Percentiles rank a stretch among this genome's conserved stretches.
These are phyloP conservation scores for Oxyura jamaicensis DNA, from an alignment of 2,113 vertebrate genomes.

Conservation along the genomic window DNA sequence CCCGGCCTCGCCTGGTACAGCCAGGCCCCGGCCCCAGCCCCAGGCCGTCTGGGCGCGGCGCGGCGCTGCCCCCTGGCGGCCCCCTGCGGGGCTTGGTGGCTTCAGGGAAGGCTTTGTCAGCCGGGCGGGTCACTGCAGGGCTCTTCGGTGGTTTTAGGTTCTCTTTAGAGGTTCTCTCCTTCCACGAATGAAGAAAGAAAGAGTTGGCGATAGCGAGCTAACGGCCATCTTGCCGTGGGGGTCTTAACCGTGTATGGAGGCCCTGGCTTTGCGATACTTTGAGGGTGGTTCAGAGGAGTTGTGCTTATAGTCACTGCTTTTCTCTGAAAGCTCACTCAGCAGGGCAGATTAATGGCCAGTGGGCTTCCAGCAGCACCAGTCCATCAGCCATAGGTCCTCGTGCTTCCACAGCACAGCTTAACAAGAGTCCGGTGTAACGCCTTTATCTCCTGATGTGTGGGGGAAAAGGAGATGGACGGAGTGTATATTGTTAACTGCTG, in stretches of 20 bases:
- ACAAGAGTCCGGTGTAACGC: accelerated
- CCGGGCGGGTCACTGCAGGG: too few species aligned
- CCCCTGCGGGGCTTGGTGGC: neutral
- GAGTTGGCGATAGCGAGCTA: neutral
- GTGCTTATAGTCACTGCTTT: accelerated
- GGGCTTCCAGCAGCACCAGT: neutral
- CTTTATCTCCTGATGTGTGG: accelerated
- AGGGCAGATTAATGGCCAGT: accelerated
- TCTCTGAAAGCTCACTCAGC: accelerated
- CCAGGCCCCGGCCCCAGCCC: too few species aligned
- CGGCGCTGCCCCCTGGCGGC: neutral
- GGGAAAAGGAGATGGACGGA: neutral
- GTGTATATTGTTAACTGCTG: accelerated
- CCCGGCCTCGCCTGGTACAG: neutral
- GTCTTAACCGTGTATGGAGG: accelerated
- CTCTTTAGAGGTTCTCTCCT: accelerated
- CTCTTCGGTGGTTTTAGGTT: neutral
- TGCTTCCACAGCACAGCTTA: accelerated
- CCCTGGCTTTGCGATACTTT: neutral
- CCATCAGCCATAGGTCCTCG: accelerated
- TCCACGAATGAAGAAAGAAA: too few species aligned
- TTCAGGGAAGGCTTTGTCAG: neutral
- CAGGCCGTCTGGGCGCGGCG: neutral
- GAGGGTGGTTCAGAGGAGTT: too few species aligned
- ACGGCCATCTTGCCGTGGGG: accelerated